Conservation (phyloP, 2,113 vertebrate species). For the Chrysochloris asiatica region DNA sequence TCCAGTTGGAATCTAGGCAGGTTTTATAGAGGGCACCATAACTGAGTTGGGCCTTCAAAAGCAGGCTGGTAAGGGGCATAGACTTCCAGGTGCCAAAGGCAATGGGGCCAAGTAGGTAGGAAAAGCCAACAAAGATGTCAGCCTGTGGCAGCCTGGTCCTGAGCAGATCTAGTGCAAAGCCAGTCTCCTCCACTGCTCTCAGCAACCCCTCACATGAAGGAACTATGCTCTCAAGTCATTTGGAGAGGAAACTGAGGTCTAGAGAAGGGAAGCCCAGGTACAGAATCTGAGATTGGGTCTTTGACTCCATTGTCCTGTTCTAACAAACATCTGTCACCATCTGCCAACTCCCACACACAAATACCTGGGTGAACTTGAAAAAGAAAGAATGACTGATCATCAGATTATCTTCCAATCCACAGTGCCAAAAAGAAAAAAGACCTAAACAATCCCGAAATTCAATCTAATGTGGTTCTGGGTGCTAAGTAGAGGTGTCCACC, state of each 20-base stretch:
- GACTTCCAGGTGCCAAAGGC: neutral
- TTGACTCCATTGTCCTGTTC: neutral
- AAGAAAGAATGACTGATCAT: constrained; percentile 72
- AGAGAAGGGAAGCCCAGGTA: neutral
- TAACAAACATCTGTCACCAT: neutral
- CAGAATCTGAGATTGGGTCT: neutral
- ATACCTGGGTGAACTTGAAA: constrained; percentile 15
- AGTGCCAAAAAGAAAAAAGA: constrained; percentile 77
- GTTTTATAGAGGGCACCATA: neutral
- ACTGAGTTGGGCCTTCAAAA: neutral
- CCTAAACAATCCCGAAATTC: constrained; percentile 79
- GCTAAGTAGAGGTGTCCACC: constrained; percentile 63
- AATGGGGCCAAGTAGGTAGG: neutral
- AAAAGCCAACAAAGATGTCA: neutral
- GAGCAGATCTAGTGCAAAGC: neutral
- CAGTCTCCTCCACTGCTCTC: neutral
- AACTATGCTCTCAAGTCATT: neutral
- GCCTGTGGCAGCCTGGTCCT: neutral
- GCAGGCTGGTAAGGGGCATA: neutral
- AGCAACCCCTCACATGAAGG: neutral
- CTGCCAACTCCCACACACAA: neutral
- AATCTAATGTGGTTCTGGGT: constrained; percentile 77
- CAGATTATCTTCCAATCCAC: constrained; percentile 75
- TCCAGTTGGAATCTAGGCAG: no score
- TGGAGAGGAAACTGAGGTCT: neutral